Evolutionary conservation across 1,140 invertebrate genomes (phyloP).

Genomic region (Vanessa atalanta): DNA sequence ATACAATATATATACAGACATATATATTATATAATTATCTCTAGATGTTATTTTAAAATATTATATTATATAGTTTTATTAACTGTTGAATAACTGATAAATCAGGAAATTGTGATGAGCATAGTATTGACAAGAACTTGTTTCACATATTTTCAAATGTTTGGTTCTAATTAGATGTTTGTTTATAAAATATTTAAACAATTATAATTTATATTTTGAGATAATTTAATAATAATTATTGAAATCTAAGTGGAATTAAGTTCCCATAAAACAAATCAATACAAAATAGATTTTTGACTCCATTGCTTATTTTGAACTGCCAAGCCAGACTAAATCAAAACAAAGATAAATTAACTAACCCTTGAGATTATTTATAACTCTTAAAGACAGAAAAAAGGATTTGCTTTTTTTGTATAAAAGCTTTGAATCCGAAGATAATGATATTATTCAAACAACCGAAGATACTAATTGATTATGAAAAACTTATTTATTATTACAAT

Average conservation of each 20-base stretch:
- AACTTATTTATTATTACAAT: too few species aligned
- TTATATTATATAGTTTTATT: slow-evolving; percentile 47
- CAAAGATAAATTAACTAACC: background rate
- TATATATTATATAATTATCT: slow-evolving; percentile 41
- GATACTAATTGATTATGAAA: too few species aligned
- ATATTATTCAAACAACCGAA: too few species aligned
- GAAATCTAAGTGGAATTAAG: slow-evolving; percentile 75
- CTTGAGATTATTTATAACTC: too few species aligned
- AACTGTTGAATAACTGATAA: slow-evolving; percentile 47
- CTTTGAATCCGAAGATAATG: too few species aligned
- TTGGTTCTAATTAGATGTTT: slow-evolving; percentile 50
- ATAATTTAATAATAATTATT: slow-evolving; percentile 23
- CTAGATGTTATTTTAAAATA: slow-evolving; percentile 44
- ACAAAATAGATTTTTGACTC: slow-evolving; percentile 4
- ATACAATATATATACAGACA: slow-evolving; percentile 35
- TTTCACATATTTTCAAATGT: slow-evolving; percentile 81
- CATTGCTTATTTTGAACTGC: slow-evolving; percentile 30
- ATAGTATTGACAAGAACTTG: slow-evolving; percentile 64
- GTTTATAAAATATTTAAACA: slow-evolving; percentile 22
- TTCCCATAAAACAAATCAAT: slow-evolving; percentile 60
- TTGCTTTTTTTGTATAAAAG: too few species aligned
- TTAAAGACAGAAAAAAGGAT: too few species aligned
- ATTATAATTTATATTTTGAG: slow-evolving; percentile 7
- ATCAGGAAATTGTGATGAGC: slow-evolving; percentile 68
- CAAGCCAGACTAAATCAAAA: slow-evolving; percentile 14